These are phyloP conservation scores for Corynorhinus townsendii DNA, from an alignment of 2,113 vertebrate species.

Conservation along the genomic window DNA sequence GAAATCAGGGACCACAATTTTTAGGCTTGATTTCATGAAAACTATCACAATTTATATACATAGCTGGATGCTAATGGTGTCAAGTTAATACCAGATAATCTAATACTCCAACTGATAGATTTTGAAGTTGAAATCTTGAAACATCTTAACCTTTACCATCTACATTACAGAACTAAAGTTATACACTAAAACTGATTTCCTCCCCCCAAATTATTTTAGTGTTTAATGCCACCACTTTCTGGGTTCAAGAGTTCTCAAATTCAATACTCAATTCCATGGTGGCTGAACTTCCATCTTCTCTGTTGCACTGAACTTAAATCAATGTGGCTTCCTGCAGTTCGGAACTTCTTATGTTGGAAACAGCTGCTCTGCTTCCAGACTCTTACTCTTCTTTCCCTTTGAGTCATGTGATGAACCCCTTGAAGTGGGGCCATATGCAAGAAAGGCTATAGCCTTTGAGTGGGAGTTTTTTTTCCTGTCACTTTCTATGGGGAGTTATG, in stretches of 20 bases:
- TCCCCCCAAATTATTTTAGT: neutral
- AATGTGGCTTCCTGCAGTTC: neutral
- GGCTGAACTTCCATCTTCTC: neutral
- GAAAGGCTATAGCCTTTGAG: neutral
- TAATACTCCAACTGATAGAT: neutral
- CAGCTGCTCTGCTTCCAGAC: neutral
- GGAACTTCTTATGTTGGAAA: neutral
- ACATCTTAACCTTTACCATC: neutral
- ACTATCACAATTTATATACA: neutral
- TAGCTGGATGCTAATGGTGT: neutral
- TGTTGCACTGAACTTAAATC: neutral
- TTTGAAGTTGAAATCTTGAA: neutral
- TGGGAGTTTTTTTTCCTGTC: neutral
- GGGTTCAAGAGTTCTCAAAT: constrained; percentile 37
- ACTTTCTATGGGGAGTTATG: neutral
- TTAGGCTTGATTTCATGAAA: neutral
- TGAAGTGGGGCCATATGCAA: neutral
- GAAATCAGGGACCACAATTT: neutral
- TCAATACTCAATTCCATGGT: neutral
- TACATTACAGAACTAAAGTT: neutral
- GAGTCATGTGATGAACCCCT: neutral
- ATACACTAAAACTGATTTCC: neutral
- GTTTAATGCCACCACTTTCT: constrained; percentile 4
- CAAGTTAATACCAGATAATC: neutral
- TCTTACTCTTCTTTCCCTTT: constrained; percentile 4